Evolutionary conservation across 2,797 vertebrate species (phyloP).

Genomic region (Steatocranus sp.): DNA sequence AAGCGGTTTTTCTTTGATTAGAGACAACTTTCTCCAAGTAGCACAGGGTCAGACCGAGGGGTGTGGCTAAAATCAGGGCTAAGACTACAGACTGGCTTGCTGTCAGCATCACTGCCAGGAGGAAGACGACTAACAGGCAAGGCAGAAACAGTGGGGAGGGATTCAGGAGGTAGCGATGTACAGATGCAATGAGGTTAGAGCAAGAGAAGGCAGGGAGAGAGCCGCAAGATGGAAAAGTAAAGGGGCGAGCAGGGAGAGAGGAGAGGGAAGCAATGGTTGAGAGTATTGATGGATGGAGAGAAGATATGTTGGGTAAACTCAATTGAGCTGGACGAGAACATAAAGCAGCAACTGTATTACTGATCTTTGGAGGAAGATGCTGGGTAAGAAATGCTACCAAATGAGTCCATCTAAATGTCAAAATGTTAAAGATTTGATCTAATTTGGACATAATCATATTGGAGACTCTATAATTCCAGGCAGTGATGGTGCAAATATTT

Average conservation of each 20-base stretch:
- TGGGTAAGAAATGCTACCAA: constrained; percentile 2
- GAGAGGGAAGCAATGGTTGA: constrained; percentile 5
- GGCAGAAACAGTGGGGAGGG: constrained; percentile 87
- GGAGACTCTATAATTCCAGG: not conserved
- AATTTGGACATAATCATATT: not conserved
- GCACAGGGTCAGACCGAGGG: constrained; percentile 89
- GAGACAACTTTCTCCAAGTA: constrained; percentile 85
- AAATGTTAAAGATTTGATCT: not conserved
- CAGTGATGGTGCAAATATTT: not conserved
- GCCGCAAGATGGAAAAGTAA: constrained; percentile 31
- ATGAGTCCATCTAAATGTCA: not conserved
- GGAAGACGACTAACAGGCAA: constrained; percentile 84
- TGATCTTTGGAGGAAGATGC: constrained; percentile 7
- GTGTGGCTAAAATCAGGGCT: constrained; percentile 86
- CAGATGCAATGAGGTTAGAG: constrained; percentile 63
- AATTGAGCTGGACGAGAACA: not conserved
- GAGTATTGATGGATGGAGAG: not conserved
- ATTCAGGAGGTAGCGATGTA: constrained; percentile 80
- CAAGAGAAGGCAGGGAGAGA: constrained; percentile 62
- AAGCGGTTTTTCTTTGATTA: constrained; percentile 48
- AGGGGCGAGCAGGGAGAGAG: constrained; percentile 23
- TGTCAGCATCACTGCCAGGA: constrained; percentile 82
- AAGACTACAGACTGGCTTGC: constrained; percentile 87
- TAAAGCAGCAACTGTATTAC: not conserved
- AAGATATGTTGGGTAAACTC: not conserved